Evolutionary conservation across 1,140 invertebrate genomes (phyloP).

Genomic region (Varroa destructor): DNA sequence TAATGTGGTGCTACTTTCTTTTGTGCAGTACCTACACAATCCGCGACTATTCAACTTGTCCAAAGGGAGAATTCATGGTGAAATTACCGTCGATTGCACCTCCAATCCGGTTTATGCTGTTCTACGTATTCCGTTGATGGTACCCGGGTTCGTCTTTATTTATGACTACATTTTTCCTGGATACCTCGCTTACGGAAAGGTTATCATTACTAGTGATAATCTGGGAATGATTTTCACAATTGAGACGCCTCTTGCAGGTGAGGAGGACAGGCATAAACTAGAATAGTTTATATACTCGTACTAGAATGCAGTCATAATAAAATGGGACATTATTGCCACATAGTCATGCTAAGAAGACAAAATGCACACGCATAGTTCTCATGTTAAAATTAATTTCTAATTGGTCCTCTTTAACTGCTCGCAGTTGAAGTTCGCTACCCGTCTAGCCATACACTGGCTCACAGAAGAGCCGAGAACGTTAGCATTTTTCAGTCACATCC

Average conservation of each 20-base stretch:
- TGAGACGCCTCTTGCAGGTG: not conserved
- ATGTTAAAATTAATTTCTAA: too few species aligned
- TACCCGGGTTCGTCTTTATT: not conserved
- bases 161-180: constrained; percentile 25
- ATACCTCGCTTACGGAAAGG: not conserved
- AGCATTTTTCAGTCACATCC: too few species aligned
- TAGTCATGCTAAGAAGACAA: too few species aligned
- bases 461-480: too few species aligned
- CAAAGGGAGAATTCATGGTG: not conserved
- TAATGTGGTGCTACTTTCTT: too few species aligned
- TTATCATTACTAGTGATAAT: not conserved
- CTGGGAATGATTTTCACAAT: not conserved
- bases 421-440: too few species aligned
- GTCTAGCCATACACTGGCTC: too few species aligned
- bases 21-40: constrained; percentile 5
- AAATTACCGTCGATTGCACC: constrained; percentile 2
- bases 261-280: not conserved
- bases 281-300: too few species aligned
- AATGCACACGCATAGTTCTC: too few species aligned
- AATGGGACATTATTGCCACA: too few species aligned
- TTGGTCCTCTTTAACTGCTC: too few species aligned
- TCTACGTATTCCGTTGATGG: not conserved
- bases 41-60: constrained; percentile 6
- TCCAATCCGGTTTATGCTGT: not conserved
- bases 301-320: too few species aligned